phyloP scores from a whole-genome alignment of 2,888 invertebrate genomes.

The Patella pellucida region DNA sequence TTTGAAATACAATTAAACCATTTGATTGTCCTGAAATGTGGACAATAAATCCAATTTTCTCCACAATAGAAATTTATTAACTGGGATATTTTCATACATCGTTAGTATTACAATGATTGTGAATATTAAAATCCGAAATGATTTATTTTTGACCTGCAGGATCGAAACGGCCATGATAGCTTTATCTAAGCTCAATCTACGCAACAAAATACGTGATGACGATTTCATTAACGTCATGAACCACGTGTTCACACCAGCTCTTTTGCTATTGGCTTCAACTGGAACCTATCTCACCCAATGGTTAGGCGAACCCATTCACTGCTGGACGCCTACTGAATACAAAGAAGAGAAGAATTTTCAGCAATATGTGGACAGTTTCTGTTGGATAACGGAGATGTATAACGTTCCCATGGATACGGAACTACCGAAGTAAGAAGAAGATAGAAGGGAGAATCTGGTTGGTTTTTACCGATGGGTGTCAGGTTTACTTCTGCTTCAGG shows the following conservation, averaged over 20 bases:
- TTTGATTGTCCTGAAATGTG: too few relatives aligned
- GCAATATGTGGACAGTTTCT: not conserved
- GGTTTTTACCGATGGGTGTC: constrained; percentile 1
- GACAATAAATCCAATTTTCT: too few relatives aligned
- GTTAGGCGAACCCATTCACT: not conserved
- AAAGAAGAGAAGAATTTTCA: not conserved
- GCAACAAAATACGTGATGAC: constrained; percentile 1
- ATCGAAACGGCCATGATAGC: not conserved
- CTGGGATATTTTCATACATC: too few relatives aligned
- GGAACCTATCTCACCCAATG: constrained; percentile 6
- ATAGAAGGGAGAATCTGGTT: not conserved
- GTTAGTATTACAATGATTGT: too few relatives aligned
- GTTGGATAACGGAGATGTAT: constrained; percentile 8
- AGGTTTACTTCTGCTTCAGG: not conserved
- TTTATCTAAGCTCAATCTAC: not conserved
- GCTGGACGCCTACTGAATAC: not conserved
- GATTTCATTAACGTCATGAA: not conserved
- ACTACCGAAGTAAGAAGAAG: not conserved
- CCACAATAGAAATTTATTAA: too few relatives aligned
- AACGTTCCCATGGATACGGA: not conserved
- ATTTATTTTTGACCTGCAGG: too few relatives aligned
- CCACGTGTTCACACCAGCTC: not conserved
- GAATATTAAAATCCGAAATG: too few relatives aligned
- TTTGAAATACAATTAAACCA: too few relatives aligned
- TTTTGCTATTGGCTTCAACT: not conserved